Percentiles rank a stretch among this genome's conserved stretches.
phyloP scores from a whole-genome alignment of 2,797 vertebrate species.

The Tenualosa ilisha region DNA sequence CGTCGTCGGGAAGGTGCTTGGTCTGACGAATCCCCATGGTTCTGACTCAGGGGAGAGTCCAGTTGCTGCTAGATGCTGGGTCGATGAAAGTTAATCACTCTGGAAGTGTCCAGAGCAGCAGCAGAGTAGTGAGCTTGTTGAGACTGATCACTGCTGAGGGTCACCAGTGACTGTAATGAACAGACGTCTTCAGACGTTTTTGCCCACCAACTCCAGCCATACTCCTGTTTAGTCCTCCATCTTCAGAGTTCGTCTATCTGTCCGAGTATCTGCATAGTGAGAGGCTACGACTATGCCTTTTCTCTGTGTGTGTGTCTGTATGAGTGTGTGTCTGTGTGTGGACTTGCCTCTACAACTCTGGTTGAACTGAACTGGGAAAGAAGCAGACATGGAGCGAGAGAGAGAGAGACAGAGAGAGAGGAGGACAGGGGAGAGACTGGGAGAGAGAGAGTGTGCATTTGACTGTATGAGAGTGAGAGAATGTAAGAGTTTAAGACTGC shows the following conservation, averaged over 20 bases:
- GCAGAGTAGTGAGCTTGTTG: no score
- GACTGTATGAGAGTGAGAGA: not conserved
- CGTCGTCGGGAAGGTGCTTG: slow-evolving; percentile 10
- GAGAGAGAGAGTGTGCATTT: not conserved
- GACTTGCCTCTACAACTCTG: not conserved
- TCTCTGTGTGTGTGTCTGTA: not conserved
- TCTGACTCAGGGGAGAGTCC: slow-evolving; percentile 29
- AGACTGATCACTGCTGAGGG: not conserved
- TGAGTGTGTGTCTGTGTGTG: not conserved
- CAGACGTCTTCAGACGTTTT: not conserved
- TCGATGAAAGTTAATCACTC: not conserved
- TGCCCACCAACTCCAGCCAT: not conserved
- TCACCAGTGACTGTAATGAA: not conserved
- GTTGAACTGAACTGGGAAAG: not conserved
- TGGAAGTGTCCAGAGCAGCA: not conserved
- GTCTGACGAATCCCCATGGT: slow-evolving; percentile 34
- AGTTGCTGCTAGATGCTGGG: no score
- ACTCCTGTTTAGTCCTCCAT: not conserved
- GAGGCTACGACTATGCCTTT: not conserved
- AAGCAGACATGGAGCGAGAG: not conserved
- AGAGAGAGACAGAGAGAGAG: not conserved
- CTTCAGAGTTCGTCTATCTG: not conserved
- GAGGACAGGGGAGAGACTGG: not conserved
- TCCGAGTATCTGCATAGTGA: not conserved
- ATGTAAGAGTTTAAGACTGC: slow-evolving; percentile 26